Evolutionary conservation across 2,113 vertebrate species (phyloP).

Genomic region (Platanista minor): DNA sequence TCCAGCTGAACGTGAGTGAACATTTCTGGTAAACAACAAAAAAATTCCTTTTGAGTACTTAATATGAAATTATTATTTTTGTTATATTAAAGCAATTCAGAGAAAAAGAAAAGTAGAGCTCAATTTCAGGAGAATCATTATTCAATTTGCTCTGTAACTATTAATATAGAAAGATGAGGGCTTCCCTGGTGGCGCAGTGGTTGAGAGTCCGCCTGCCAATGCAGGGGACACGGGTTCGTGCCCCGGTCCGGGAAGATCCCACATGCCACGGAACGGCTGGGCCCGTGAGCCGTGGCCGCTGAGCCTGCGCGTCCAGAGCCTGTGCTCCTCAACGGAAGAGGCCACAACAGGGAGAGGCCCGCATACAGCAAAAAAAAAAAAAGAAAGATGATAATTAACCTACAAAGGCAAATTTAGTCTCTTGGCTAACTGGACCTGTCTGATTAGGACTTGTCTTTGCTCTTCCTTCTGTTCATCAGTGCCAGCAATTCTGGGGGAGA

Average conservation of each 20-base stretch:
- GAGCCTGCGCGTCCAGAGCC: too few species aligned
- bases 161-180: neutral
- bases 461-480: slow-evolving; percentile 88
- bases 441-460: slow-evolving; percentile 92
- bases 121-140: neutral
- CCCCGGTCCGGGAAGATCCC: too few species aligned
- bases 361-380: too few species aligned
- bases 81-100: neutral
- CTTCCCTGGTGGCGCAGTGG: too few species aligned
- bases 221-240: too few species aligned
- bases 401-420: slow-evolving; percentile 93
- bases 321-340: too few species aligned
- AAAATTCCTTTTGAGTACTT: slow-evolving; percentile 42
- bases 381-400: slow-evolving; percentile 70
- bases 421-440: slow-evolving; percentile 91
- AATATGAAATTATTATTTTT: neutral
- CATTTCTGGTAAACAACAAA: slow-evolving; percentile 87
- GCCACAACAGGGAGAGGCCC: too few species aligned
- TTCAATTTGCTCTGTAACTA: neutral
- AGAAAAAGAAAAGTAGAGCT: neutral
- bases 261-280: too few species aligned
- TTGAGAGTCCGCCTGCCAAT: too few species aligned
- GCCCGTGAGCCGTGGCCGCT: too few species aligned
- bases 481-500: slow-evolving; percentile 90
- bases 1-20: slow-evolving; percentile 97